These are phyloP conservation scores for Uropetala carovei DNA, from an alignment of 2,888 invertebrate genomes.

Conservation along the genomic window DNA sequence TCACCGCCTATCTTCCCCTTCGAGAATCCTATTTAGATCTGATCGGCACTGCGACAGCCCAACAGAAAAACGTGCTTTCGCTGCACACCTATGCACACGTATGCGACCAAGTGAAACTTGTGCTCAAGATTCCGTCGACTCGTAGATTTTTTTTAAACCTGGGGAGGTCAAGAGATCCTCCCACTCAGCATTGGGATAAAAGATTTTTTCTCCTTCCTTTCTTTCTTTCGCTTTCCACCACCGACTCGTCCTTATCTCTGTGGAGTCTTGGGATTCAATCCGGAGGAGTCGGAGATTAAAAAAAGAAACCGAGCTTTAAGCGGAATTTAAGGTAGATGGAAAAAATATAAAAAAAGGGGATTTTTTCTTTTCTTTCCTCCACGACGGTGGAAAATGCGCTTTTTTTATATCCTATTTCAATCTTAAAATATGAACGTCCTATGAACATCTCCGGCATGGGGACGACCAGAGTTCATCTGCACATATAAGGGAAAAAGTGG, in stretches of 20 bases:
- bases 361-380: not conserved
- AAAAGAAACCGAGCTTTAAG: not conserved
- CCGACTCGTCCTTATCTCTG: not conserved
- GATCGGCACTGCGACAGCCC: constrained; percentile 45
- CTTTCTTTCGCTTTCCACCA: not conserved
- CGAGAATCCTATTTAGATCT: not conserved
- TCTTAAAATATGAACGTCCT: too few relatives aligned
- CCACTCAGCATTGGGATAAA: not conserved
- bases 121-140: constrained; percentile 12
- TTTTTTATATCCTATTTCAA: too few relatives aligned
- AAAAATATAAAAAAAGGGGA: not conserved
- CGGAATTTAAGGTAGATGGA: constrained; percentile 14
- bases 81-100: not conserved
- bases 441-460: too few relatives aligned
- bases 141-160: not conserved
- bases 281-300: not conserved
- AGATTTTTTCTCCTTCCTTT: not conserved
- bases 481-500: too few relatives aligned
- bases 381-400: too few relatives aligned
- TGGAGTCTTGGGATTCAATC: not conserved
- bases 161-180: constrained; percentile 27
- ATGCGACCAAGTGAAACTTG: not conserved
- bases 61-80: not conserved
- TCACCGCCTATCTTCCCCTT: not conserved
- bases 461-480: too few relatives aligned